Conservation (phyloP, 1,140 invertebrate genomes). For the Zeugodacus cucurbitae region DNA sequence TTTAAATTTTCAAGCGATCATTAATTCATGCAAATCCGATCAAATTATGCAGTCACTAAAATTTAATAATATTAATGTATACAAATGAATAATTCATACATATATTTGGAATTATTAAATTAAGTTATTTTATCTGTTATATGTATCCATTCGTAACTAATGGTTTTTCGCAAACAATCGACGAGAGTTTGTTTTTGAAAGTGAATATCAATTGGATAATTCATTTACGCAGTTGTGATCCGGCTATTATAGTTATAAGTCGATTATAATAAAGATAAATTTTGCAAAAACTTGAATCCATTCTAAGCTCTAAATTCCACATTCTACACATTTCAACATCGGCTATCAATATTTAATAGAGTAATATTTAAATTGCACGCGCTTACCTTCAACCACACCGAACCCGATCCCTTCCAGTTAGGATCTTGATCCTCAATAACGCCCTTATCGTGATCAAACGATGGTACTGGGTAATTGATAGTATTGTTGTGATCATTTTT, state of each 20-base stretch:
- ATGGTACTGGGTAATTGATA: slow-evolving; percentile 66
- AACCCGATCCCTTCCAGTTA: slow-evolving; percentile 67
- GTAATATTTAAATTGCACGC: neutral
- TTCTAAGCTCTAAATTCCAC: neutral
- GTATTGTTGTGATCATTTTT: slow-evolving; percentile 64
- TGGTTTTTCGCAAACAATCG: neutral
- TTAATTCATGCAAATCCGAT: no score
- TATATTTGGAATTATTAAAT: no score
- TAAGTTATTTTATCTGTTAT: neutral
- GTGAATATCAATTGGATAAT: neutral
- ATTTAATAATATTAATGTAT: no score
- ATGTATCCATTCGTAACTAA: neutral
- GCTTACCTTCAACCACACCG: slow-evolving; percentile 69
- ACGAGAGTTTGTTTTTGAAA: neutral
- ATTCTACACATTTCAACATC: neutral
- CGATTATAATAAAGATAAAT: neutral
- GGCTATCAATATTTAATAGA: neutral
- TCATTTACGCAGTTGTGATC: neutral
- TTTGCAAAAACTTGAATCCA: no score
- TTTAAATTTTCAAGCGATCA: no score
- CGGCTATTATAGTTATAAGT: neutral
- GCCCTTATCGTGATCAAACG: slow-evolving; percentile 68
- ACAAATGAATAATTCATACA: no score
- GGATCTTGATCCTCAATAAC: slow-evolving; percentile 66
- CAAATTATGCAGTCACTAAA: no score